Evolutionary conservation across 2,888 invertebrate species (phyloP).

Genomic region (Deroplatys truncata): DNA sequence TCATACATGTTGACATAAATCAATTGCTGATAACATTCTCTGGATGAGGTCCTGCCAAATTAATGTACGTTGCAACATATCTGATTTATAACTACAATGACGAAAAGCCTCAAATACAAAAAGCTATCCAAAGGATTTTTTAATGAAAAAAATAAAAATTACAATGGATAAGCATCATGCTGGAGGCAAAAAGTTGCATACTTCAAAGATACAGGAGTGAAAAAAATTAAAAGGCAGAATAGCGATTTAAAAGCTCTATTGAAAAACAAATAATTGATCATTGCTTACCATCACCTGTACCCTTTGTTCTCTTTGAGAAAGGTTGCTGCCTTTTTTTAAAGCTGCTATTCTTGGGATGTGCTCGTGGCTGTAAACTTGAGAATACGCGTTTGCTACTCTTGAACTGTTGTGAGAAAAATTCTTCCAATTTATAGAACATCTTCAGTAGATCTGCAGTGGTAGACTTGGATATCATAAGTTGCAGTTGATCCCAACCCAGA

Average conservation of each 20-base stretch:
- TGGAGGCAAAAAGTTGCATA: too few species aligned
- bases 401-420: slow-evolving; percentile 97
- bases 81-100: too few species aligned
- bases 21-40: too few species aligned
- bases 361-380: slow-evolving; percentile 61
- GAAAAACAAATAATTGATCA: neutral
- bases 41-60: too few species aligned
- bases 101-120: too few species aligned
- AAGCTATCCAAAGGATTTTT: too few species aligned
- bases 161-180: too few species aligned
- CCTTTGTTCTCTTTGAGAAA: slow-evolving; percentile 21
- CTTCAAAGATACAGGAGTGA: neutral
- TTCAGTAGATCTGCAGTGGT: slow-evolving; percentile 95
- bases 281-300: slow-evolving; percentile 12
- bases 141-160: too few species aligned
- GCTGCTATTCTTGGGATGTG: slow-evolving; percentile 33
- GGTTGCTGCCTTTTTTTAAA: slow-evolving; percentile 19
- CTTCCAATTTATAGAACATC: slow-evolving; percentile 94
- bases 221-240: neutral
- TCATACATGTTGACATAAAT: too few species aligned
- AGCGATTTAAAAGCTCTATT: neutral
- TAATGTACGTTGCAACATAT: too few species aligned
- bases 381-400: slow-evolving; percentile 92
- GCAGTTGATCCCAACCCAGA: slow-evolving; percentile 91
- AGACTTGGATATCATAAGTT: slow-evolving; percentile 94